phyloP scores from a whole-genome alignment of 1,140 invertebrate genomes.

The Caenorhabditis briggsae region DNA sequence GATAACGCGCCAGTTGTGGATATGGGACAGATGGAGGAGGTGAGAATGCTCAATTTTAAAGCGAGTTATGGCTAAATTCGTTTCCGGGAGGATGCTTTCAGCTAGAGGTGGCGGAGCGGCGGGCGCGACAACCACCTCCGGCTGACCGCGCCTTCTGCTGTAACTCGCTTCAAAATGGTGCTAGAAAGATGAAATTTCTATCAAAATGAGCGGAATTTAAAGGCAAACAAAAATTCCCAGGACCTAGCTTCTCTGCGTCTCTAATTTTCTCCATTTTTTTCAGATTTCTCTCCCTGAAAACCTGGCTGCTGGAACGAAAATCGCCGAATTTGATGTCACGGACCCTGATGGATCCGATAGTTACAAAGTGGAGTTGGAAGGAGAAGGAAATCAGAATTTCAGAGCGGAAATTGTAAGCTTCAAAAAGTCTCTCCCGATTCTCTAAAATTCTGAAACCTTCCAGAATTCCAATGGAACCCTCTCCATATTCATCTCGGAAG shows the following conservation, averaged over 20 bases:
- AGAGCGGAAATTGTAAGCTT: slow-evolving; percentile 25
- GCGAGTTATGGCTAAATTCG: too few species aligned
- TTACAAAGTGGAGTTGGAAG: neutral
- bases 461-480: slow-evolving; percentile 36
- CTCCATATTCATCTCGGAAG: slow-evolving; percentile 3
- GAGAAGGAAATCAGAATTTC: slow-evolving; percentile 30
- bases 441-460: neutral
- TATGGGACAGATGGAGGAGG: neutral
- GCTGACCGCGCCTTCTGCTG: too few species aligned
- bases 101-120: too few species aligned
- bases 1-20: slow-evolving; percentile 49
- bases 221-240: neutral
- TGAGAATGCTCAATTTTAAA: neutral
- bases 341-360: slow-evolving; percentile 9
- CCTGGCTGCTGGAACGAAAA: neutral
- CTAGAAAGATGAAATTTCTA: too few species aligned
- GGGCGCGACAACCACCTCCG: too few species aligned
- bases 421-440: neutral
- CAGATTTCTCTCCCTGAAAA: slow-evolving; percentile 30
- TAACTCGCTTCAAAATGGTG: too few species aligned
- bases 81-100: too few species aligned
- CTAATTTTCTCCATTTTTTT: neutral
- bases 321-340: neutral
- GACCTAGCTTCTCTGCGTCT: too few species aligned
- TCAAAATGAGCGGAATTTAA: neutral